These are phyloP conservation scores for Eulacestoma nigropectus DNA, from an alignment of 2,113 vertebrate species.

Conservation along the genomic window DNA sequence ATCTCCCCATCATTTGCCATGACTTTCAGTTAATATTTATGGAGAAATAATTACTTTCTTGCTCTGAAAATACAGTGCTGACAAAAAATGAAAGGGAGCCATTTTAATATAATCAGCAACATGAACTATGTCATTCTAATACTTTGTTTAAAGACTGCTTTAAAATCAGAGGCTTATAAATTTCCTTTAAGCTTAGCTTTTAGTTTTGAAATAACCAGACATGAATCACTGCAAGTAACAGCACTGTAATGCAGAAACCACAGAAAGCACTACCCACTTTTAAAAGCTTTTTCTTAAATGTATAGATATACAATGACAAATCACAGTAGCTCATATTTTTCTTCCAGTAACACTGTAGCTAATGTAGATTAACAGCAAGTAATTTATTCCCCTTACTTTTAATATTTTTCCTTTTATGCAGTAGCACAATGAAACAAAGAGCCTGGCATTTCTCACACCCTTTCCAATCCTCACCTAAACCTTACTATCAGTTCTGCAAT, in stretches of 20 bases:
- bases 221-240: not conserved
- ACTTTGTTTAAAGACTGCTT: not conserved
- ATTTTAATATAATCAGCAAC: not conserved
- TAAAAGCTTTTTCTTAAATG: conserved; percentile 13
- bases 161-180: not conserved
- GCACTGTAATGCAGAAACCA: not conserved
- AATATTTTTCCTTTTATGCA: not conserved
- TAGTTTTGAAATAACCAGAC: conserved; percentile 1
- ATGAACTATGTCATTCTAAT: not conserved
- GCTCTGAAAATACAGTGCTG: not conserved
- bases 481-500: not conserved
- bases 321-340: not conserved
- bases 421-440: not conserved
- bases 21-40: not conserved
- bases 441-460: not conserved
- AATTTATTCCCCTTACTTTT: not conserved
- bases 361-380: not conserved
- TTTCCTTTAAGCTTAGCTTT: not conserved
- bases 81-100: not conserved
- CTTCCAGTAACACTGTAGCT: not conserved
- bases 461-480: not conserved
- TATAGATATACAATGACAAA: not conserved
- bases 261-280: not conserved
- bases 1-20: not conserved
- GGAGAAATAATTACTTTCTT: not conserved